Evolutionary conservation across 2,888 invertebrate species (phyloP).

Genomic region (Drosophila dives): DNA sequence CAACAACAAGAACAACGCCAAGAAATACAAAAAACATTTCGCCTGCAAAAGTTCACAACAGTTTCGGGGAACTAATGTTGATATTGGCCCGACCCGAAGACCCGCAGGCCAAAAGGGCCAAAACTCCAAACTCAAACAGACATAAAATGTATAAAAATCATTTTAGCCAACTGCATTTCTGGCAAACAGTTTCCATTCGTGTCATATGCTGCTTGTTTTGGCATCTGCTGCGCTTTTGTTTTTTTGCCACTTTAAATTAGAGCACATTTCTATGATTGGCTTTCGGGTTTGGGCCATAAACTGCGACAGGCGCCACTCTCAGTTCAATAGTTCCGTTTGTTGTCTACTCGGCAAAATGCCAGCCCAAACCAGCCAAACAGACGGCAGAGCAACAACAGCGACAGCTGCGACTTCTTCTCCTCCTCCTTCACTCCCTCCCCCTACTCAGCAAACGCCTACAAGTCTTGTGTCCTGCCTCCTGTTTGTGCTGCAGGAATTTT

Average conservation of each 20-base stretch:
- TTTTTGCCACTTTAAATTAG: constrained; percentile 69
- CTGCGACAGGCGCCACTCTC: constrained; percentile 73
- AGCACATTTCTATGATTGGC: constrained; percentile 79
- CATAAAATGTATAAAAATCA: constrained; percentile 67
- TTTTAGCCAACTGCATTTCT: constrained; percentile 72
- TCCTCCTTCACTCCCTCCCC: not conserved
- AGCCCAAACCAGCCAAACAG: constrained; percentile 27
- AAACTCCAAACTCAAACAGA: constrained; percentile 67
- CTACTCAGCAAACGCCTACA: constrained; percentile 32
- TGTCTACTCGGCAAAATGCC: constrained; percentile 76
- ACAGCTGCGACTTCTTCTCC: constrained; percentile 20
- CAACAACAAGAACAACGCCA: constrained; percentile 7
- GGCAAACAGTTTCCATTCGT: constrained; percentile 54
- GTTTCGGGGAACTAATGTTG: constrained; percentile 76
- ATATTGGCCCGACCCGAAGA: constrained; percentile 59
- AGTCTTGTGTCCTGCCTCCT: constrained; percentile 4
- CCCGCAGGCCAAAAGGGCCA: constrained; percentile 27
- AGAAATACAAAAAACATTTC: constrained; percentile 12
- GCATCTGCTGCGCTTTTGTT: constrained; percentile 63
- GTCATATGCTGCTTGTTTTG: constrained; percentile 54
- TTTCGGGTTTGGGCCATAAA: constrained; percentile 64
- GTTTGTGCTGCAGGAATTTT: constrained; percentile 47
- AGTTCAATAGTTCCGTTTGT: constrained; percentile 76
- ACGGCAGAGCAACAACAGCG: constrained; percentile 45
- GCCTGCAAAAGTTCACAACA: constrained; percentile 70